Evolutionary conservation across 2,888 invertebrate genomes (phyloP), one percentile per base, ranked within the genome.

Genomic region (Tenthredo scrophulariae): DNA sequence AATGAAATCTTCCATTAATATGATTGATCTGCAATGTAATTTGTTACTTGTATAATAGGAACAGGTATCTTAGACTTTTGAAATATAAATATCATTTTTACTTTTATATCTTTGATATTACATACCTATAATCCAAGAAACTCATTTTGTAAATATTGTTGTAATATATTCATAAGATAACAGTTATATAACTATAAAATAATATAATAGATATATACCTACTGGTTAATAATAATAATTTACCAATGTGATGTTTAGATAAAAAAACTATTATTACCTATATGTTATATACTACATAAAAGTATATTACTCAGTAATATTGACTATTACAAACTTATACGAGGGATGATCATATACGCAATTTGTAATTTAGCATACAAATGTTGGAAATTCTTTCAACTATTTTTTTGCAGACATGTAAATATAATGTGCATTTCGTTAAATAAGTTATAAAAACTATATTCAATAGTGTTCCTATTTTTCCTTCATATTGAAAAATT

Each of bases 171-270:
- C n/a, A 86, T 84, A 87, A 85, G 85, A 84, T 29, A 26, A 83
- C 37, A 86, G 85, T 84, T 83, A 83, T 83, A 54, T 13, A 85
- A 84, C 75, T 75, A 85, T 84, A 84, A 74, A 85, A 74, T 84
- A 84, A 85, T 89, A 88, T 87, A 86, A 87, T 87, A 88, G 87
- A 89, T 88, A 88, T 88, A 88, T 80, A 86, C 87, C 84, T 87
- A 86, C 37, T 37, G 74, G 87, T 87, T 87, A 87, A 86, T 87
- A 87, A 88, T 86, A 87, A 90, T 90, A 88, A 80, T 89, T 88
- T 87, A 86, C 90, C 90, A 90, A 91, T 92, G 92, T 92, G 92
- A 92, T 92, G 90, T 91, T 90, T 91, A 91, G 89, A 89, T 89
- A 88, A 90, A 87, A 91, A 87, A 91, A 77, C n/a, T 84, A 84